A percentile compares a stretch with the other conserved stretches of the same genome.
phyloP scores from a whole-genome alignment of 2,888 invertebrate genomes.

The Lucinisca nassula region DNA sequence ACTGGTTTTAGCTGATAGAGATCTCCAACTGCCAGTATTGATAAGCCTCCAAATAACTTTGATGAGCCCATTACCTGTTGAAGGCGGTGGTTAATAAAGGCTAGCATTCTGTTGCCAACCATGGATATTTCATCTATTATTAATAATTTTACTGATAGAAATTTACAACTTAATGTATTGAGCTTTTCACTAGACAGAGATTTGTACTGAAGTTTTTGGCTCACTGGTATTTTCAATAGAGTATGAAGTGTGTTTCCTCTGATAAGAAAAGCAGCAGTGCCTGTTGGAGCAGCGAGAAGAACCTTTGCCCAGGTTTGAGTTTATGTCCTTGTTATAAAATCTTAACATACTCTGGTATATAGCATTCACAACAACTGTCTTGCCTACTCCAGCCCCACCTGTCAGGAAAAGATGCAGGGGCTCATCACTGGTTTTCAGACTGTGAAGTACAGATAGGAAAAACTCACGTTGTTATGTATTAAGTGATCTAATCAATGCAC shows the following conservation, averaged over 20 bases:
- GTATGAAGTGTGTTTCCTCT: slow-evolving; percentile 28
- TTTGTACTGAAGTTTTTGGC: slow-evolving; percentile 50
- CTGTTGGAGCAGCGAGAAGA: slow-evolving; percentile 61
- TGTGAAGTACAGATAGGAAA: slow-evolving; percentile 51
- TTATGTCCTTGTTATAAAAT: slow-evolving; percentile 44
- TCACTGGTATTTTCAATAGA: too few relatives aligned
- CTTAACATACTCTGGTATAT: slow-evolving; percentile 63
- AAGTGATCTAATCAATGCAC: slow-evolving; percentile 27
- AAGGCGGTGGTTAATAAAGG: slow-evolving; percentile 61
- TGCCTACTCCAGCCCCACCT: slow-evolving; percentile 68
- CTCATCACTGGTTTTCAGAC: slow-evolving; percentile 46
- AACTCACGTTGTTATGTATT: slow-evolving; percentile 58
- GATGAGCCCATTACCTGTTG: slow-evolving; percentile 60
- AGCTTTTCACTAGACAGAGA: slow-evolving; percentile 51
- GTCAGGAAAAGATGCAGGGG: slow-evolving; percentile 57
- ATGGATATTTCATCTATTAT: slow-evolving; percentile 69
- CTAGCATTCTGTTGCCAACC: slow-evolving; percentile 62
- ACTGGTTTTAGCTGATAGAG: slow-evolving; percentile 70
- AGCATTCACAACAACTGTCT: slow-evolving; percentile 65
- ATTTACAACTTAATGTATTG: slow-evolving; percentile 58
- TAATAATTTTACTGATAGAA: slow-evolving; percentile 52
- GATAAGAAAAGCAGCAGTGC: slow-evolving; percentile 52
- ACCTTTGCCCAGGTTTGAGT: slow-evolving; percentile 58
- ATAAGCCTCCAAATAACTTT: slow-evolving; percentile 63
- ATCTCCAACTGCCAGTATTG: slow-evolving; percentile 70